phyloP scores from a whole-genome alignment of 2,888 invertebrate genomes.

The Drosophila mercatorum region DNA sequence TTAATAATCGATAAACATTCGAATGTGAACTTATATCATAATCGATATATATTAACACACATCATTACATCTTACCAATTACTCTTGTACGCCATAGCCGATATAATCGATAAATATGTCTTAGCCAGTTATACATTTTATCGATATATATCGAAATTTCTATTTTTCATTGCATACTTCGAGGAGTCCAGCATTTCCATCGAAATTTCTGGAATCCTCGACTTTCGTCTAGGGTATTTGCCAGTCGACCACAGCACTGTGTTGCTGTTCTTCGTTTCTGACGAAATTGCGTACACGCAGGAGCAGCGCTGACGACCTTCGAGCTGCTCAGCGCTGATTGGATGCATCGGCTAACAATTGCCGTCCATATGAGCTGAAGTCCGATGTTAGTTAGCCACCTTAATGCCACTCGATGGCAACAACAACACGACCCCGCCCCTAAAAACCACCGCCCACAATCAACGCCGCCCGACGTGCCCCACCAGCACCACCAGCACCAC shows the following conservation, averaged over 20 bases:
- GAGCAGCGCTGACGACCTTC: constrained; percentile 11
- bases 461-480: no score
- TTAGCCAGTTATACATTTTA: no score
- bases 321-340: constrained; percentile 39
- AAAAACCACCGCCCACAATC: background rate
- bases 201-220: background rate
- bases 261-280: background rate
- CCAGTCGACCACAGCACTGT: background rate
- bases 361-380: background rate
- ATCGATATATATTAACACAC: no score
- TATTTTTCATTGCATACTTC: background rate
- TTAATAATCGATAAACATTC: background rate
- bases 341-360: constrained; percentile 9
- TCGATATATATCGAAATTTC: background rate
- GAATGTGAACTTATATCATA: no score
- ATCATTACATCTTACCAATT: no score
- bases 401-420: background rate
- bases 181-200: no score
- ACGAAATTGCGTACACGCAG: constrained; percentile 26
- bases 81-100: no score
- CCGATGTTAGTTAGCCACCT: background rate
- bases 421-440: background rate
- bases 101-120: no score
- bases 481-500: no score
- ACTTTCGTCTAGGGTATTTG: background rate